These are phyloP conservation scores for Hyles euphorbiae DNA, from an alignment of 1,140 invertebrate species.

Conservation along the genomic window DNA sequence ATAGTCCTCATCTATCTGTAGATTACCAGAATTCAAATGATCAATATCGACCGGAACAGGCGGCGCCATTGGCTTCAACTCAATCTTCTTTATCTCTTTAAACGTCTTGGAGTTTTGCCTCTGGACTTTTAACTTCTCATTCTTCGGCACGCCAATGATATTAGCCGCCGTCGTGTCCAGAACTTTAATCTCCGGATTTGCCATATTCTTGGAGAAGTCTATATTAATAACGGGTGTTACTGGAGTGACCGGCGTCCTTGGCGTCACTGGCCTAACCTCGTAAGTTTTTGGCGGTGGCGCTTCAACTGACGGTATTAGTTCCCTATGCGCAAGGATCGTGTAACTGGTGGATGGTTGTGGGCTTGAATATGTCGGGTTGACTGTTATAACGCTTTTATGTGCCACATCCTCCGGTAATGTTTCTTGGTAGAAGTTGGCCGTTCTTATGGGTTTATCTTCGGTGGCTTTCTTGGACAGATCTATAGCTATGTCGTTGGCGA, in stretches of 20 bases:
- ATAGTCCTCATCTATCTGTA: conserved; percentile 70
- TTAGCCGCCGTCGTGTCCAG: conserved; percentile 42
- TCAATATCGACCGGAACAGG: conserved; percentile 42
- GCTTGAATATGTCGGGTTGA: conserved; percentile 55
- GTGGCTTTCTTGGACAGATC: conserved; percentile 46
- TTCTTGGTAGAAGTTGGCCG: conserved; percentile 66
- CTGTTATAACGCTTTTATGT: conserved; percentile 54
- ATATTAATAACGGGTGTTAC: conserved; percentile 60
- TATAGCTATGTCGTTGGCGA: conserved; percentile 40
- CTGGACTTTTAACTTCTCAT: conserved; percentile 27
- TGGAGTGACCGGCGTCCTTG: conserved; percentile 21
- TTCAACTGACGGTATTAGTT: conserved; percentile 30
- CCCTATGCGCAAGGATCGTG: conserved; percentile 32
- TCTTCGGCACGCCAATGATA: conserved; percentile 36
- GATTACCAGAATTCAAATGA: conserved; percentile 54
- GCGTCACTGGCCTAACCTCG: conserved; percentile 17
- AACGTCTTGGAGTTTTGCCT: conserved; percentile 47
- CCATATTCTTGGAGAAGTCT: conserved; percentile 57
- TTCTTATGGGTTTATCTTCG: conserved; percentile 39
- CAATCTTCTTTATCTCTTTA: conserved; percentile 43
- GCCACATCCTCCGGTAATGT: conserved; percentile 47
- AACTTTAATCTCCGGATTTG: conserved; percentile 62
- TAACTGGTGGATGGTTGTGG: conserved; percentile 61
- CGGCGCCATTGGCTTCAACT: conserved; percentile 26
- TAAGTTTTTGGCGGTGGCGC: conserved; percentile 41